Percentiles rank a stretch among this genome's conserved stretches.
Conservation (phyloP, 2,113 vertebrate genomes). For the Charina bottae region DNA sequence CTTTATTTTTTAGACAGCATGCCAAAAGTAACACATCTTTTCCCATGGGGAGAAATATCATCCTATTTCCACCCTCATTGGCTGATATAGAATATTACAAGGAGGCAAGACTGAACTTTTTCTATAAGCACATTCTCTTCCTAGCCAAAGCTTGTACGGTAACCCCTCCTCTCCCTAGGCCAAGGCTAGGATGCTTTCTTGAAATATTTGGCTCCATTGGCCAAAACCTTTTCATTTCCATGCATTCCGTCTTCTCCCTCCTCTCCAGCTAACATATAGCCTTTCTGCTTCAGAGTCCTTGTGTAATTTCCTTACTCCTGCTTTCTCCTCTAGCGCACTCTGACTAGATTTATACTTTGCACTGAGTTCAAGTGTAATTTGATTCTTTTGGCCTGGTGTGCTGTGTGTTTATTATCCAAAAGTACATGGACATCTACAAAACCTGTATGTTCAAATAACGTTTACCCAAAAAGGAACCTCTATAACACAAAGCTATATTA, state of each 20-base stretch:
- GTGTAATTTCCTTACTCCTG: not conserved
- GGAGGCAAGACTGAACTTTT: not conserved
- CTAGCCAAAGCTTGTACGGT: not conserved
- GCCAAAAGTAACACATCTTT: not conserved
- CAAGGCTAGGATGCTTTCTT: not conserved
- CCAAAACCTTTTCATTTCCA: no score
- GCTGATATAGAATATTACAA: not conserved
- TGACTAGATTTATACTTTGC: not conserved
- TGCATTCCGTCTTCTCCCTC: not conserved
- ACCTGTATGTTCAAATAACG: not conserved
- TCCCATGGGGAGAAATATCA: not conserved
- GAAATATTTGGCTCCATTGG: not conserved
- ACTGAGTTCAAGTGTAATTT: not conserved
- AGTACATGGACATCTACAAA: not conserved
- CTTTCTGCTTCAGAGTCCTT: not conserved
- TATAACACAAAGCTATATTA: not conserved
- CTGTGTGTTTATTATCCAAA: not conserved
- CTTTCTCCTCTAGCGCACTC: not conserved
- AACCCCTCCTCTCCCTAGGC: not conserved
- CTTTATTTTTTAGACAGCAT: not conserved
- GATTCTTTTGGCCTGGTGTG: not conserved
- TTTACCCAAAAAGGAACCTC: not conserved
- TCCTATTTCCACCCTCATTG: not conserved
- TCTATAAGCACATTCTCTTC: not conserved
- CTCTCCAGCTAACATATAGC: not conserved